Base-by-base conservation (phyloP, 2,888 invertebrate species). In the Apocheima hispidaria region DNA sequence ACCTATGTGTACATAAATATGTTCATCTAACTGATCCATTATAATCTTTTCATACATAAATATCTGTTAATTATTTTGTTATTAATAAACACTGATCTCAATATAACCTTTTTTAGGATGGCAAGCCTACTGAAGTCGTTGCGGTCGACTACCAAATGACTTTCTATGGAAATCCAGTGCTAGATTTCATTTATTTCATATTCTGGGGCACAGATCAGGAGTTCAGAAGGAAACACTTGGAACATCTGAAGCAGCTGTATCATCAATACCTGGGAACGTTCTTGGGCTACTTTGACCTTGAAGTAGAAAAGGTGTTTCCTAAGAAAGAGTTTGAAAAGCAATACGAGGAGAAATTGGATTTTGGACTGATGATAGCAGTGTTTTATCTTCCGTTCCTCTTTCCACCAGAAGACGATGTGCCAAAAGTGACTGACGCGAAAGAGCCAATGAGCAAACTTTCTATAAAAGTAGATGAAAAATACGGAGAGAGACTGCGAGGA, bases 81-180 rank as follows among this genome's bases (percentile, higher is more conserved):
- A 28, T 23, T 36, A 59, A 56, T 26, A 10, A 35, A 35, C 36
- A 2, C 4, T 38, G 2, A n/a, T 4, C 1, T 38, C n/a, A 4
- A 9, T 20, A 20, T 60, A 35, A 35, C 58, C 20, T 54, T 20
- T 78, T 77, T 46, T 71, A 87, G 85, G 59, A 82, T 4, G 79
- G 74, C 16, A 69, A 70, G 44, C 59, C 78, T 21, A 54, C 60
- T 0, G 78, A 84, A 51, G 69, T 83, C 0, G 71, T 84, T 23
- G 68, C 77, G 21, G 69, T 82, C 0, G 87, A 87, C 60, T 87
- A 78, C 36, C 86, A 87, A 50, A 26, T 82, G 1, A 52, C 78
- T 0, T 63, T 75, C 64, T 81, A 72, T 53, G 84, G 84, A 1
- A 74, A 72, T 49, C 85, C 84, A 0, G 43, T 83, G 0, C 36